Evolutionary conservation across 2,888 invertebrate species (phyloP).

Genomic region (Orchesella flavescens): DNA sequence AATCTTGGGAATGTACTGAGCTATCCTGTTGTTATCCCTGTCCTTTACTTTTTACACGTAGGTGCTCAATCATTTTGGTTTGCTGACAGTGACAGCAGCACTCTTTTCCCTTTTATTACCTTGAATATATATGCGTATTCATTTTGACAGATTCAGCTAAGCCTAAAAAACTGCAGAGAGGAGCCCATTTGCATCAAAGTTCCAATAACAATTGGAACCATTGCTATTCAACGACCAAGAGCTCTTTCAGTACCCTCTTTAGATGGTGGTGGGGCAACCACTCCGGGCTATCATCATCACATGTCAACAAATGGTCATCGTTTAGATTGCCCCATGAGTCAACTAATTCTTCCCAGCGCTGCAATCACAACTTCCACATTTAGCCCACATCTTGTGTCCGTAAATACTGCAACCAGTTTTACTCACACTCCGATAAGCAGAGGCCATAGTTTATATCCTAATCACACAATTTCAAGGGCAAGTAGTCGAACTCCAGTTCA

Average conservation of each 20-base stretch:
- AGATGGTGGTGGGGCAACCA: slow-evolving; percentile 5
- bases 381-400: slow-evolving; percentile 53
- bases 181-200: slow-evolving; percentile 62
- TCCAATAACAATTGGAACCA: slow-evolving; percentile 62
- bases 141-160: slow-evolving; percentile 53
- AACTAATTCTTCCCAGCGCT: slow-evolving; percentile 52
- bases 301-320: slow-evolving; percentile 42
- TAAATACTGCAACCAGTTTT: slow-evolving; percentile 32
- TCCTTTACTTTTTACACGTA: slow-evolving; percentile 63
- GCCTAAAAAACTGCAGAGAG: slow-evolving; percentile 56
- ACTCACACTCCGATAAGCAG: slow-evolving; percentile 30
- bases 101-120: no score
- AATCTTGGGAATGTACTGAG: slow-evolving; percentile 65
- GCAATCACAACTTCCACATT: slow-evolving; percentile 53
- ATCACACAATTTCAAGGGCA: slow-evolving; percentile 9
- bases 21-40: slow-evolving; percentile 57
- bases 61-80: neutral
- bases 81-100: no score
- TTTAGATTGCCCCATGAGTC: slow-evolving; percentile 56
- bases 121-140: neutral
- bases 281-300: neutral
- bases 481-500: slow-evolving; percentile 24
- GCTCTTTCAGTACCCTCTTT: slow-evolving; percentile 43
- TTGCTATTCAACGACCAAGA: slow-evolving; percentile 38
- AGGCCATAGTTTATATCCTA: slow-evolving; percentile 29